A percentile compares a stretch with the other conserved stretches of the same genome.
These are phyloP conservation scores for Alca torda DNA, from an alignment of 2,797 vertebrate species.

Conservation along the genomic window DNA sequence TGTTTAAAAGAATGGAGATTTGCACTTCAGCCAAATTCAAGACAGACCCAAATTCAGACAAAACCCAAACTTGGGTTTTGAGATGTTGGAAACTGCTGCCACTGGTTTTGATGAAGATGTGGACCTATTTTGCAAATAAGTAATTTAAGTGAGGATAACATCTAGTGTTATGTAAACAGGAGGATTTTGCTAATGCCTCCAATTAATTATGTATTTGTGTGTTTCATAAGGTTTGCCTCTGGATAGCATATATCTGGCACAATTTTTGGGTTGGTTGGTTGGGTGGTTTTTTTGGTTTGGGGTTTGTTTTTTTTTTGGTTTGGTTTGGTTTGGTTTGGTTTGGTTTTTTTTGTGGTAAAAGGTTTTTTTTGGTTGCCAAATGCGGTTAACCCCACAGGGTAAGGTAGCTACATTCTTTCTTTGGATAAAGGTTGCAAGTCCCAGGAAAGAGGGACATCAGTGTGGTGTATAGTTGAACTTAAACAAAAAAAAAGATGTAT, in stretches of 20 bases:
- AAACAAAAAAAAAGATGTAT: background rate
- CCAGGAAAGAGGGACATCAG: background rate
- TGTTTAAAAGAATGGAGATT: background rate
- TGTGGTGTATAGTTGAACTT: background rate
- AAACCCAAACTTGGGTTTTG: background rate
- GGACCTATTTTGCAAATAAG: background rate
- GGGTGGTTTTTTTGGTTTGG: background rate
- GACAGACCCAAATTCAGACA: too few species aligned
- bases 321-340: too few species aligned
- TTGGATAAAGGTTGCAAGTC: background rate
- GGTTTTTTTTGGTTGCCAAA: background rate
- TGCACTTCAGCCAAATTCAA: background rate
- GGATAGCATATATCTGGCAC: background rate
- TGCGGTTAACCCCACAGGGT: fast-evolving
- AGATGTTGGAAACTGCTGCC: background rate
- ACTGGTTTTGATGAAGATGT: background rate
- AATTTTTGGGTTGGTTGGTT: background rate
- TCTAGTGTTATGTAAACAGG: background rate
- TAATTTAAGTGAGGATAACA: background rate
- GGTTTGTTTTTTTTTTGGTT: too few species aligned
- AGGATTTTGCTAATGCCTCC: background rate
- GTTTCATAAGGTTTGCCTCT: background rate
- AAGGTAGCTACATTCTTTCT: background rate
- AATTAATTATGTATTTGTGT: background rate
- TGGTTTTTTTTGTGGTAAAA: background rate